Evolutionary conservation across 2,888 invertebrate species (phyloP), one percentile per base, ranked within the genome.

Genomic region (Limnephilus rhombicus): DNA sequence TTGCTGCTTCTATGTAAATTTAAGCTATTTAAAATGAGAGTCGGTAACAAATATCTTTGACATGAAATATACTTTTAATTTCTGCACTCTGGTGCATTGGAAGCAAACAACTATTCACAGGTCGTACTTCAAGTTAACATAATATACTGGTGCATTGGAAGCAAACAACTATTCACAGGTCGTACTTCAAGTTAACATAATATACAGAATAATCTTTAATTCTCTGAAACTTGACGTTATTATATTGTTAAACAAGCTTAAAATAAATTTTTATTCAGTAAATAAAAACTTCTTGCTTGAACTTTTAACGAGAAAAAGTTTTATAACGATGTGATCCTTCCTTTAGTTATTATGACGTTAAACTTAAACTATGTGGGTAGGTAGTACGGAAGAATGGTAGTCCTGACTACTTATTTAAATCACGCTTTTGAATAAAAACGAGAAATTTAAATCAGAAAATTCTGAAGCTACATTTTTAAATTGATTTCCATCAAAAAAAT

Each of bases 221-320:
- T 68, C 68, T n/a, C n/a, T n/a, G 9, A n/a, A 68, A 68, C 24
- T n/a, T 68, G 68, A 68, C 24, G 24, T 68, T 68, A n/a, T 68
- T 68, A 24, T 68, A 68, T 68, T 68, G 68, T 68, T 24, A 68
- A 24, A n/a, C 24, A 24, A 68, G 68, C 9, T 68, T 68, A 31
- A 83, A 68, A 31, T 18, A 85, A 90, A 85, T 68, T 31, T 90
- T 90, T 49, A 90, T 82, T 45, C 45, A 34, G 83, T 68, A 90
- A 91, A 85, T 29, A 91, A 37, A 37, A 68, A 29, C n/a, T 86
- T 85, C 80, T 41, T 49, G 45, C 85, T 87, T 41, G 37, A 91
- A 91, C 81, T 91, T 91, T 82, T 91, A 91, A 88, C 81, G 88
- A 88, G 88, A 91, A 88, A 80, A 91, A 91, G 88, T 91, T 91